Evolutionary conservation across 2,113 vertebrate genomes (phyloP), one percentile per base, ranked within the genome.

Genomic region (Boulengeromyrus knoepffleri): DNA sequence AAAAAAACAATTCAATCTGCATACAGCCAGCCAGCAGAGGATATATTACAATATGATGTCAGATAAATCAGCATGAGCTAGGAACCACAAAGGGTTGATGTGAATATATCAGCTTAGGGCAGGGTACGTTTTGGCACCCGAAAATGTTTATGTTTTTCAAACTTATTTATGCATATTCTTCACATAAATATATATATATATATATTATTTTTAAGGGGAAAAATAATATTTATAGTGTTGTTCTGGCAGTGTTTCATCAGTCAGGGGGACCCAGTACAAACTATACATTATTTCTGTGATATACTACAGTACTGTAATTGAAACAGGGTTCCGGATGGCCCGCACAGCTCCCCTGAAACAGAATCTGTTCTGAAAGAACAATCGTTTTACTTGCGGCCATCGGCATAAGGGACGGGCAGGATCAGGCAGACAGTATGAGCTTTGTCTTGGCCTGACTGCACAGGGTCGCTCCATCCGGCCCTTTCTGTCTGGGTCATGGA

Each of bases 221-320:
- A 70, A 70, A 70, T 70, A 70, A 70, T 70, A 80, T 42, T 80
- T 80, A 80, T 80, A 19, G 74, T 42, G 36, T 80, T 42, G 17
- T 13, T 17, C 74, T 80, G 74, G 1, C 15, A 19, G 36, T 47
- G 21, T 85, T 45, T 85, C 83, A 85, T 45, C 83, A 85, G 21
- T 24, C 45, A n/a, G 45, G 5, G 36, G 31, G 36, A 42, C 42
- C 9, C 45, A 47, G 83, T 21, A 85, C 42, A 45, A 85, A 85
- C 39, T 13, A 47, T n/a, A 10, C 21, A 85, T 47, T 80, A 85
- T 45, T 47, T 47, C 19, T 46, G 42, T 85, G 83, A 85, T 85
- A 47, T 42, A 85, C 45, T 85, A 85, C 83, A 85, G 83, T 45
- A 24, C 36, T 85, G 83, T 85, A 85, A 85, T 85, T 85, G 45